phyloP scores from a whole-genome alignment of 2,113 vertebrate genomes.

The Phalacrocorax aristotelis region DNA sequence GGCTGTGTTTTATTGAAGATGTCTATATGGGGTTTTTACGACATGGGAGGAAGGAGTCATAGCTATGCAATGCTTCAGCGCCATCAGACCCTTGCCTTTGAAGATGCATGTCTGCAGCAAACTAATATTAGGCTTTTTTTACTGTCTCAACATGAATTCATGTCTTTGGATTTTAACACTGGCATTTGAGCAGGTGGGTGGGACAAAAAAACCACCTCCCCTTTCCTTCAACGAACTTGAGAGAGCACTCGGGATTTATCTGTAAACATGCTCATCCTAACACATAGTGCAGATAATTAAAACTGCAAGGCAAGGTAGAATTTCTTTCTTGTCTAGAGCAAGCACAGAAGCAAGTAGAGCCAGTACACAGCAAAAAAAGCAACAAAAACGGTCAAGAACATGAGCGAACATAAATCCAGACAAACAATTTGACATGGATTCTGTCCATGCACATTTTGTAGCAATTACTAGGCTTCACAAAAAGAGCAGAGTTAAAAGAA shows the following conservation, averaged over 20 bases:
- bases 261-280: too few relatives aligned
- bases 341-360: neutral
- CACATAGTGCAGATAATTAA: neutral
- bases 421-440: neutral
- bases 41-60: neutral
- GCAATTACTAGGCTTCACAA: neutral
- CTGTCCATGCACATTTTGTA: neutral
- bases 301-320: neutral
- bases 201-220: neutral
- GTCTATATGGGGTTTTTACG: rapidly evolving
- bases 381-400: neutral
- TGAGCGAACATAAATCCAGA: neutral
- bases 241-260: neutral
- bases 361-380: neutral
- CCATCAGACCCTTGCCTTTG: neutral
- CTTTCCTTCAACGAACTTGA: rapidly evolving
- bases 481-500: neutral
- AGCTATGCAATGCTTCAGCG: neutral
- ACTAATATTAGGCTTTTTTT: neutral
- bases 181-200: neutral
- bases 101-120: neutral
- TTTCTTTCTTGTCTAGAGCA: neutral
- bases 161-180: neutral
- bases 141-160: neutral
- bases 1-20: neutral